phyloP scores from a whole-genome alignment of 2,888 invertebrate species.

The Chirona hameri region DNA sequence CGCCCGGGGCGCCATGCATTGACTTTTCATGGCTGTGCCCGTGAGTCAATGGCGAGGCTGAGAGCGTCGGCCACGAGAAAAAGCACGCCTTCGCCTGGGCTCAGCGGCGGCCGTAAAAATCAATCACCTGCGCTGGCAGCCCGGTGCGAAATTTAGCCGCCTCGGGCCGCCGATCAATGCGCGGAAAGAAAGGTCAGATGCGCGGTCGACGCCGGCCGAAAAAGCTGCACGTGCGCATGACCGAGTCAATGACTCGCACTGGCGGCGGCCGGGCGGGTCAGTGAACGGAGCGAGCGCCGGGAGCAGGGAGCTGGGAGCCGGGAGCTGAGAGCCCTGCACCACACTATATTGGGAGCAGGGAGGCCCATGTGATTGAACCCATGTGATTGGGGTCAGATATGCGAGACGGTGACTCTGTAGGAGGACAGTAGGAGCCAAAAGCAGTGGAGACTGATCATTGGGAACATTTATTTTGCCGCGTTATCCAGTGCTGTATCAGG shows the following conservation, averaged over 20 bases:
- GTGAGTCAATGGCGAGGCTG: constrained; percentile 1
- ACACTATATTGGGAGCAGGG: too few relatives aligned
- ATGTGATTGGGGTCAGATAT: too few relatives aligned
- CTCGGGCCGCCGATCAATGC: not conserved
- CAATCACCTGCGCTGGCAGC: not conserved
- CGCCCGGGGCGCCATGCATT: not conserved
- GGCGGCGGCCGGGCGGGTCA: not conserved
- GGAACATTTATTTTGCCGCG: too few relatives aligned
- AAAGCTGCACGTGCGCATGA: not conserved
- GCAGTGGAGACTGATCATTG: too few relatives aligned
- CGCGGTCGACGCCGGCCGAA: constrained; percentile 4
- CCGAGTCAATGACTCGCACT: not conserved
- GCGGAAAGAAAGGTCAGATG: constrained; percentile 14
- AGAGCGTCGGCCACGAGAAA: constrained; percentile 8
- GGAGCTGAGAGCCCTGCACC: too few relatives aligned
- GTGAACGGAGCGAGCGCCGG: not conserved
- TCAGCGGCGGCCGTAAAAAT: constrained; percentile 1
- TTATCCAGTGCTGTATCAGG: too few relatives aligned
- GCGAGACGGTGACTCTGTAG: too few relatives aligned
- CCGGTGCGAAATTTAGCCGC: constrained; percentile 7
- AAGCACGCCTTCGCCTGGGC: not conserved
- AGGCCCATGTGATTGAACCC: too few relatives aligned
- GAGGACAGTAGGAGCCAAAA: too few relatives aligned
- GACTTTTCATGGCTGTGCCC: constrained; percentile 22
- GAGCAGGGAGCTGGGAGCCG: not conserved